Evolutionary conservation across 1,140 invertebrate genomes (phyloP).

Genomic region (Bradysia coprophila): DNA sequence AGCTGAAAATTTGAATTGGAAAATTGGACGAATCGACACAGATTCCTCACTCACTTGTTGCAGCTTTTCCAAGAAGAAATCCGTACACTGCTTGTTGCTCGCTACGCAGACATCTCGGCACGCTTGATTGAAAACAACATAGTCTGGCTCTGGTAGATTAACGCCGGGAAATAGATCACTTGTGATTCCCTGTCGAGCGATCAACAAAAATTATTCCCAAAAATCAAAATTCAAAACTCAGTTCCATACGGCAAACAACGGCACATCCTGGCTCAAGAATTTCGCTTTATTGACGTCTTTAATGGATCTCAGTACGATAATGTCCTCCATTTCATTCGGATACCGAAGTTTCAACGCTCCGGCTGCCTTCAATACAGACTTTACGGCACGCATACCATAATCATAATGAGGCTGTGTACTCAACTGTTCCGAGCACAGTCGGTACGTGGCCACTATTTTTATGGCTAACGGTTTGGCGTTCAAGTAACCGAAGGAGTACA

Average conservation of each 20-base stretch:
- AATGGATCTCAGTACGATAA: conserved; percentile 69
- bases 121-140: conserved; percentile 37
- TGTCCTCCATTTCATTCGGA: conserved; percentile 65
- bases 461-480: conserved; percentile 72
- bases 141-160: conserved; percentile 53
- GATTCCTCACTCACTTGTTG: conserved; percentile 35
- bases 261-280: conserved; percentile 73
- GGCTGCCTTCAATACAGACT: conserved; percentile 76
- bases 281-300: conserved; percentile 90
- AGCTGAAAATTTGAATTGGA: conserved; percentile 40
- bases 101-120: conserved; percentile 44
- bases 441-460: conserved; percentile 89
- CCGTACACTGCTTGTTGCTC: conserved; percentile 65
- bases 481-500: conserved; percentile 88
- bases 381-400: conserved; percentile 83
- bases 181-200: conserved; percentile 80
- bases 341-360: conserved; percentile 79
- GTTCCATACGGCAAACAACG: too few relatives aligned
- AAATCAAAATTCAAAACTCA: too few relatives aligned
- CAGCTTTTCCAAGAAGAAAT: conserved; percentile 76
- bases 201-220: too few relatives aligned
- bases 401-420: conserved; percentile 93
- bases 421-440: conserved; percentile 84
- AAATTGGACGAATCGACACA: neutral
- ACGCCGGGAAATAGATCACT: conserved; percentile 81